Percentiles rank a stretch among this genome's conserved stretches.
phyloP scores from a whole-genome alignment of 2,113 vertebrate species.

The Penelope pileata region DNA sequence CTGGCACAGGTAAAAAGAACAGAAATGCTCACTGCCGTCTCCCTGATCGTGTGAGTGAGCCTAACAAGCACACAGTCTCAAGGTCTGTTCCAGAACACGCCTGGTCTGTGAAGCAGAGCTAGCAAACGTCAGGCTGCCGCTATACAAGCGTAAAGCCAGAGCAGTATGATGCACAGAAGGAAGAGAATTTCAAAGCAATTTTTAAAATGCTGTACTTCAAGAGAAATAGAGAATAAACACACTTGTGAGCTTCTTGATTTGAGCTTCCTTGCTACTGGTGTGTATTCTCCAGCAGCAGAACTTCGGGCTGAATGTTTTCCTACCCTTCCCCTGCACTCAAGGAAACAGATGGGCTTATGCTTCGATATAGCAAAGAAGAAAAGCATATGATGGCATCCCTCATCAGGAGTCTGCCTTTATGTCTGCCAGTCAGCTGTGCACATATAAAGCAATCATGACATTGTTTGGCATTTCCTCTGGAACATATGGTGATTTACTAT shows the following conservation, averaged over 20 bases:
- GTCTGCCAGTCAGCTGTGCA: conserved; percentile 58
- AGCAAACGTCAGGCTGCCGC: neutral
- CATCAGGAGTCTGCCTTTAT: conserved; percentile 31
- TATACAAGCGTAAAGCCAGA: fast-evolving
- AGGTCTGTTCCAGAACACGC: neutral
- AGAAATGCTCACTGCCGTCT: neutral
- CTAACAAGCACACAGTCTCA: neutral
- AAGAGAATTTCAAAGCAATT: neutral
- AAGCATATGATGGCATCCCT: conserved; percentile 49
- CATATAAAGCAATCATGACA: conserved; percentile 45
- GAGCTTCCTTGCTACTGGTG: neutral
- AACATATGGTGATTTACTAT: conserved; percentile 62
- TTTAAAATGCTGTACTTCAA: neutral
- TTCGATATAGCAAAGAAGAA: conserved; percentile 13
- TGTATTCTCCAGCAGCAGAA: neutral
- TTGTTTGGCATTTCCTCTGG: conserved; percentile 60
- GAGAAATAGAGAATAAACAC: neutral
- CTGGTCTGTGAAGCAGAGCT: neutral
- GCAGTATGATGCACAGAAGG: fast-evolving
- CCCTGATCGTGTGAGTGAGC: neutral
- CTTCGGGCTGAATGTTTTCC: neutral
- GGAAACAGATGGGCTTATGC: conserved; percentile 49
- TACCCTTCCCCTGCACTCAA: neutral
- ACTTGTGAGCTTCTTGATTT: neutral
- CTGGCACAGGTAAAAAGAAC: conserved; percentile 29